Evolutionary conservation across 2,113 vertebrate genomes (phyloP).

Genomic region (Empidonax alnorum): DNA sequence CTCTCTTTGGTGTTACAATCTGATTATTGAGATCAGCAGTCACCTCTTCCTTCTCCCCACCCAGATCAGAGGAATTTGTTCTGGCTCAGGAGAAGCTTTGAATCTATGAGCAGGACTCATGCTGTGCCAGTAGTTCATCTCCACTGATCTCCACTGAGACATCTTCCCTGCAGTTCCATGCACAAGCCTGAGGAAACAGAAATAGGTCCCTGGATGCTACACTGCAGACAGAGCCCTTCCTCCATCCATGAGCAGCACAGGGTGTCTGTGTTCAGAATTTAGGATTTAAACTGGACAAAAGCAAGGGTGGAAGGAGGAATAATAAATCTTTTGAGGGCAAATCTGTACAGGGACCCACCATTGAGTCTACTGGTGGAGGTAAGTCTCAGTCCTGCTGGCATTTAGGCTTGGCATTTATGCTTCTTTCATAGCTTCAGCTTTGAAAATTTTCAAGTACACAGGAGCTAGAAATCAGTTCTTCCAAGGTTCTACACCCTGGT

Average conservation of each 20-base stretch:
- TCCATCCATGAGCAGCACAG: not conserved
- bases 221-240: not conserved
- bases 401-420: not conserved
- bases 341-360: rapidly evolving
- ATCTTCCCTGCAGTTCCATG: too few relatives aligned
- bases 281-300: not conserved
- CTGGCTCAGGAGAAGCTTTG: not conserved
- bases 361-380: not conserved
- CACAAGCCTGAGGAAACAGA: not conserved
- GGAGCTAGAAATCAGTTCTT: not conserved
- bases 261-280: not conserved
- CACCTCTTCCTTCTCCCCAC: not conserved
- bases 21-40: not conserved
- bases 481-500: not conserved
- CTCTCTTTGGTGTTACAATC: not conserved
- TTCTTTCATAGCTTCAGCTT: not conserved
- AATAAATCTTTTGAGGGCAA: not conserved
- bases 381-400: not conserved
- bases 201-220: not conserved
- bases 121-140: not conserved
- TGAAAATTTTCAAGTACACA: not conserved
- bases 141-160: not conserved
- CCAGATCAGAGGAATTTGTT: not conserved
- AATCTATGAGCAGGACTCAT: not conserved
- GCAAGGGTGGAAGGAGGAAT: not conserved